These are phyloP conservation scores for Plemyria rubiginata DNA, from an alignment of 2,888 invertebrate species.

Conservation along the genomic window DNA sequence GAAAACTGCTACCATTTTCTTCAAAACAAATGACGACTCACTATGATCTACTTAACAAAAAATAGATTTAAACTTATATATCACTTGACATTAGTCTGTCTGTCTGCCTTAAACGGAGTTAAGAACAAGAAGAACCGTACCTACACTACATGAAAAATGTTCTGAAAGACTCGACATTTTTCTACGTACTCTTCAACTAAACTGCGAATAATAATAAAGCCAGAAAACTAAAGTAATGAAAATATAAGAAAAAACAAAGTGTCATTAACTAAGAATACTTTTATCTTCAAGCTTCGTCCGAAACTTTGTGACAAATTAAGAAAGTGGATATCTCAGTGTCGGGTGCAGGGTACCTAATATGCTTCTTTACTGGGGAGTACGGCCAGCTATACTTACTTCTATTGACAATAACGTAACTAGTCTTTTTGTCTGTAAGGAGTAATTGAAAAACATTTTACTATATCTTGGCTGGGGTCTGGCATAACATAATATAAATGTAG, in stretches of 20 bases:
- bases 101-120: no score
- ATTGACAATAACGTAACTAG: not conserved
- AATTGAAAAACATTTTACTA: not conserved
- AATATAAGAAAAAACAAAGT: conserved; percentile 62
- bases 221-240: conserved; percentile 51
- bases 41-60: no score
- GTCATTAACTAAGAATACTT: conserved; percentile 60
- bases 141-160: no score
- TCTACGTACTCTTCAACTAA: not conserved
- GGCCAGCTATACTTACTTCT: conserved; percentile 11
- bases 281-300: conserved; percentile 52
- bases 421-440: not conserved
- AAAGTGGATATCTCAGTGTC: conserved; percentile 48
- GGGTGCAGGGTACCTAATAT: conserved; percentile 31
- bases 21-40: no score
- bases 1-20: no score
- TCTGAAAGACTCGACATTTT: not conserved
- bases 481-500: no score
- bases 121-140: no score
- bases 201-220: conserved; percentile 24
- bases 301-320: conserved; percentile 73
- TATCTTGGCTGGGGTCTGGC: no score
- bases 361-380: conserved; percentile 11
- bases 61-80: no score
- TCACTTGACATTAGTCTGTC: no score